These are phyloP conservation scores for Peromyscus leucopus DNA, from an alignment of 2,113 vertebrate species.

Conservation along the genomic window DNA sequence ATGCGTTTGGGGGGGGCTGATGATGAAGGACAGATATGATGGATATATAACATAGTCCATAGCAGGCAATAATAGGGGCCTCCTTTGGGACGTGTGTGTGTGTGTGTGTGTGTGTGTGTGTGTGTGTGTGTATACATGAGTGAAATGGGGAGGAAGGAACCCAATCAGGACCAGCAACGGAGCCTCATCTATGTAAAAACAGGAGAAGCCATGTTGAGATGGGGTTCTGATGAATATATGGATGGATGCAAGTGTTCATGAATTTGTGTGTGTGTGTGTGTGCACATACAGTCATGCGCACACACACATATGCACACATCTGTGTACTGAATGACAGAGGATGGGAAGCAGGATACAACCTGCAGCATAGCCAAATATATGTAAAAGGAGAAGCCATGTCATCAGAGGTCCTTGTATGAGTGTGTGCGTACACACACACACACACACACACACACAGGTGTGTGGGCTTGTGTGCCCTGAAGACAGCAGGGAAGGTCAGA, in stretches of 20 bases:
- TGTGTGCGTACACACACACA: rapidly evolving
- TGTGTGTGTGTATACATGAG: not conserved
- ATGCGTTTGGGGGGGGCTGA: not conserved
- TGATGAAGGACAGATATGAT: not conserved
- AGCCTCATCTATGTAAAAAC: constrained; percentile 64
- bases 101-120: not conserved
- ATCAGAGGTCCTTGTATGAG: not conserved
- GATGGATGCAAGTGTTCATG: rapidly evolving
- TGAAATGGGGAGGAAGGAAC: not conserved
- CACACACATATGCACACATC: not conserved
- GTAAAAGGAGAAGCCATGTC: constrained; percentile 72
- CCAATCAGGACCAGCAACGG: constrained; percentile 28
- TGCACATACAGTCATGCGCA: rapidly evolving
- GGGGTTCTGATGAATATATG: constrained; percentile 38
- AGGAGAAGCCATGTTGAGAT: constrained; percentile 75
- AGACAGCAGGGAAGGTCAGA: not conserved
- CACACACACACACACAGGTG: too few relatives aligned
- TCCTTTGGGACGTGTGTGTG: constrained; percentile 29
- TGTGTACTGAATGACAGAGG: constrained; percentile 34
- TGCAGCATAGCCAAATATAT: constrained; percentile 63
- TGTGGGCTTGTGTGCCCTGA: not conserved
- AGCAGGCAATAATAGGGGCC: constrained; percentile 56
- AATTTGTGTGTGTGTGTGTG: not conserved
- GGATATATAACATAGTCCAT: not conserved
- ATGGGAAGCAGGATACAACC: not conserved